Conservation (phyloP, 1,140 invertebrate species). For the Sinella curviseta region DNA sequence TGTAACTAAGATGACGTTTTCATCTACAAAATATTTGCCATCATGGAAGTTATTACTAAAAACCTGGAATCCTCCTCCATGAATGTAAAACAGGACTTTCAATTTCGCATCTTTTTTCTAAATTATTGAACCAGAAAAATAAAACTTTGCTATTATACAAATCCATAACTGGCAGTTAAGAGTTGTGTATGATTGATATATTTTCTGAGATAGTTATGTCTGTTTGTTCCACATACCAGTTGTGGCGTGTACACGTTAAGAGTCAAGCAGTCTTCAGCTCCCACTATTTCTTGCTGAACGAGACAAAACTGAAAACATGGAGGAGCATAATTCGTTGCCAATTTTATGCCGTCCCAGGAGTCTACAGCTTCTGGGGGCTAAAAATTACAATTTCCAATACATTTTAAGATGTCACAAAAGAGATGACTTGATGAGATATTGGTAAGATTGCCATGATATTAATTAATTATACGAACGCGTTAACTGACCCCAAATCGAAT, state of each 20-base stretch:
- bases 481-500: background rate
- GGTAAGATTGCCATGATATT: too few relatives aligned
- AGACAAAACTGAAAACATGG: conserved; percentile 31
- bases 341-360: conserved; percentile 13
- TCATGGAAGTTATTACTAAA: background rate
- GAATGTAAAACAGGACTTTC: conserved; percentile 21
- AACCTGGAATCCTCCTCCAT: conserved; percentile 30
- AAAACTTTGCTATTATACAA: background rate
- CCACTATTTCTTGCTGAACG: background rate
- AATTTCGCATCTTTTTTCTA: too few relatives aligned
- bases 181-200: conserved; percentile 40
- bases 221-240: background rate
- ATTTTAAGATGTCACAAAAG: too few relatives aligned
- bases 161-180: conserved; percentile 33
- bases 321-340: conserved; percentile 27
- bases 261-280: conserved; percentile 38
- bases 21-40: conserved; percentile 43
- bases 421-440: too few relatives aligned
- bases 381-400: too few relatives aligned
- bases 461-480: too few relatives aligned
- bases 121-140: too few relatives aligned
- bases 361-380: background rate
- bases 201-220: background rate
- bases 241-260: conserved; percentile 33
- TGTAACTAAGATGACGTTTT: conserved; percentile 30